Evolutionary conservation across 1,140 invertebrate genomes (phyloP), one percentile per base, ranked within the genome.

Genomic region (Hypsibius dujardini): DNA sequence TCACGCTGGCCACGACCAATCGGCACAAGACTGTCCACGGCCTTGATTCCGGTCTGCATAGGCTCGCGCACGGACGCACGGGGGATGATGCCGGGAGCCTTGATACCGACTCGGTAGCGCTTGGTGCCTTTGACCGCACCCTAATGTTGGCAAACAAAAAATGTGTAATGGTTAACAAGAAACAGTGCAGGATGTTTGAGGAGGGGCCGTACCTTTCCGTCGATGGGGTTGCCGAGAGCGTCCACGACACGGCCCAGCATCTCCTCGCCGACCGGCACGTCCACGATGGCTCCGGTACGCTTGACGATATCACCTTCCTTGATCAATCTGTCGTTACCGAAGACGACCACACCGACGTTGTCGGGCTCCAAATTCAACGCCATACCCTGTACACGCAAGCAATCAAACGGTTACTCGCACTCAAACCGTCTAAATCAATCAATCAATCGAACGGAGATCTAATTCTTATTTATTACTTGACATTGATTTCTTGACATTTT

Each of bases 301-400:
- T 98, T 99, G 67, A 99, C 96, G 77, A 98, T 91, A 82, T 99
- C 96, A 71, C 95, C 96, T 84, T 99, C 94, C 79, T 94, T 95
- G 82, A 99, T 99, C 70, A 95, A 85, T 81, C 93, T 98, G 81
- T 99, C 96, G 81, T 99, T 99, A 92, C 96, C 96, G 81, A 99
- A 99, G 71, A 99, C 95, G 80, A 99, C 96, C 83, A 99, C 94
- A 90, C 96, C 96, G 73, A 99, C 96, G 79, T 98, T 99, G 84
- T 99, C 96, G 74, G 94, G 88, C 81, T 99, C 96, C 88, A 99
- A 97, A 83, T 99, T 99, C 79, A 99, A 86, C 76, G 96, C 95
- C 96, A 99, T 99, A 82, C 96, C 95, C 89, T 92, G 77, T 46
- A 76, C 77, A 75, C 74, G n/a, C 70, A 62, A 47, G n/a, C 28